Evolutionary conservation across 2,797 vertebrate genomes (phyloP).

Genomic region (Rallus crepitans): DNA sequence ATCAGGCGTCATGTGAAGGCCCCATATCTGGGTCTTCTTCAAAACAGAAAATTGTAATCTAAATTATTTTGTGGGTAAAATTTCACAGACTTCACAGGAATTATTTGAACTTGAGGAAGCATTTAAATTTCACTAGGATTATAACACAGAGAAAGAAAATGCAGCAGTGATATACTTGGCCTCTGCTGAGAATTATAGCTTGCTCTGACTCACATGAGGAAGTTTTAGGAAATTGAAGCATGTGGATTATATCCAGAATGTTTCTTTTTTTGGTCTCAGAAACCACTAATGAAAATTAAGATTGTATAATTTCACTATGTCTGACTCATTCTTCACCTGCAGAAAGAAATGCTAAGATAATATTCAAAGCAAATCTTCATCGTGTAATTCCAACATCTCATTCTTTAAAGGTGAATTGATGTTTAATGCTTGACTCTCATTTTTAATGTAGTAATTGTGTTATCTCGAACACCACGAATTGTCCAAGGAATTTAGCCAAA

Average conservation of each 20-base stretch:
- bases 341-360: neutral
- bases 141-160: neutral
- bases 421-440: neutral
- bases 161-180: neutral
- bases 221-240: slow-evolving; percentile 22
- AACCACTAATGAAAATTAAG: slow-evolving; percentile 3
- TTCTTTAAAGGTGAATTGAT: neutral
- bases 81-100: neutral
- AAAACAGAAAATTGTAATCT: neutral
- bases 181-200: neutral
- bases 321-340: slow-evolving; percentile 22
- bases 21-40: neutral
- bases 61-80: neutral
- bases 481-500: neutral
- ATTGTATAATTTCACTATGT: neutral
- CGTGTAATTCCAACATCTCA: neutral
- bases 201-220: neutral
- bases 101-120: neutral
- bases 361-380: neutral
- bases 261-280: slow-evolving; percentile 21
- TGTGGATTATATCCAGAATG: neutral
- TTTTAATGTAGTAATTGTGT: neutral
- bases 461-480: neutral
- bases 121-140: neutral
- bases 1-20: neutral